Evolutionary conservation across 1,140 invertebrate genomes (phyloP).

Genomic region (Caenorhabditis briggsae): DNA sequence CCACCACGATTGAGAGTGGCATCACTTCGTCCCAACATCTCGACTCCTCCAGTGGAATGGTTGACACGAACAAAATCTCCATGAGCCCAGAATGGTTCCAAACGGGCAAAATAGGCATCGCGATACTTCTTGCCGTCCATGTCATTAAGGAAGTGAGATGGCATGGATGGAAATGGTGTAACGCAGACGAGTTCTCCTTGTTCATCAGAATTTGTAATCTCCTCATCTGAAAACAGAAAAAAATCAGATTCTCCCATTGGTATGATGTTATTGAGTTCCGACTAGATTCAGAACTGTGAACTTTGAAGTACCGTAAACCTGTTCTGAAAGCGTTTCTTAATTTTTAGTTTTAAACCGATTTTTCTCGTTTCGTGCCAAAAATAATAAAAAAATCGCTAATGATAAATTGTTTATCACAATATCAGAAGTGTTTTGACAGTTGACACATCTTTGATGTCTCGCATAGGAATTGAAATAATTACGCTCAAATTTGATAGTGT

Average conservation of each 20-base stretch:
- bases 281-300: neutral
- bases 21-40: constrained; percentile 82
- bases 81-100: constrained; percentile 80
- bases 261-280: neutral
- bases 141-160: constrained; percentile 82
- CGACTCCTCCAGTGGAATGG: constrained; percentile 80
- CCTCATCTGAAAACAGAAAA: constrained; percentile 7
- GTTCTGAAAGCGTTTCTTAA: too few relatives aligned
- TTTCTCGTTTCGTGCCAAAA: too few relatives aligned
- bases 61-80: constrained; percentile 82
- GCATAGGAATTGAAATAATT: too few relatives aligned
- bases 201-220: constrained; percentile 78
- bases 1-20: constrained; percentile 83
- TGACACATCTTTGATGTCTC: too few relatives aligned
- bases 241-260: too few relatives aligned
- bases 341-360: too few relatives aligned
- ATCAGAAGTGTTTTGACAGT: too few relatives aligned
- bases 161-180: constrained; percentile 82
- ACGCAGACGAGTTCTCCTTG: constrained; percentile 81
- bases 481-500: too few relatives aligned
- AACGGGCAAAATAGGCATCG: constrained; percentile 81
- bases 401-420: too few relatives aligned
- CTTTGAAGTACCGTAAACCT: too few relatives aligned
- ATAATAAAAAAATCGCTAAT: too few relatives aligned
- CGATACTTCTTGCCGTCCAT: constrained; percentile 79